Evolutionary conservation across 1,140 invertebrate species (phyloP), one percentile per base, ranked within the genome.

Genomic region (Zaprionus capensis): DNA sequence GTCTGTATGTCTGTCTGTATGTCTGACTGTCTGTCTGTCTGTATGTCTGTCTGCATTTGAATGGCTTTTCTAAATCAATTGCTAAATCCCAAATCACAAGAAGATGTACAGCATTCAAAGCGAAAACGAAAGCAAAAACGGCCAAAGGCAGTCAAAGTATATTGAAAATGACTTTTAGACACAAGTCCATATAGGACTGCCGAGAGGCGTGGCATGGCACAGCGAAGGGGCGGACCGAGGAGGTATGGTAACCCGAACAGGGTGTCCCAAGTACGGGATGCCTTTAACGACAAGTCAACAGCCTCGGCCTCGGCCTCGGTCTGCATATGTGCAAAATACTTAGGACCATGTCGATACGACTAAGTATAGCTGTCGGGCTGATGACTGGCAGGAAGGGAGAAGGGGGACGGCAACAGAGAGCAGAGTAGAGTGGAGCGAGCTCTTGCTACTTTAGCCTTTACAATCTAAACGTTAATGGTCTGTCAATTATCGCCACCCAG

Each of bases 401-500:
- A 20, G 46, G 44, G 6, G 15, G 31, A 22, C 2, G 31, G 15
- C 12, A 9, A 9, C 6, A 11, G 7, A 12, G 20, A 11, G 24
- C 41, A 7, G 34, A 14, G 26, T 3, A 12, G 20, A 11, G 36
- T 55, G 41, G 51, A 34, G 44, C 31, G 72, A 24, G 20, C 34
- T 64, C 4, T 57, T 76, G 63, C 78, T 80, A 69, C 83, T 88
- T 81, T 75, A 75, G 83, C 85, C 81, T 76, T 76, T 85, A 86
- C 85, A 88, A 84, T 88, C 85, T 79, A 80, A 88, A 88, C 85
- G 81, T 90, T 90, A 88, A 88, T 88, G 85, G 85, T 90, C 85
- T 88, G 85, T 88, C 85, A 88, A 88, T 88, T 88, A 88, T 88
- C 85, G 85, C 85, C 85, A 90, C 85, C 85, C 85, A 90, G 85